These are phyloP conservation scores for Paramisgurnus dabryanus DNA, from an alignment of 2,113 vertebrate species.

Conservation along the genomic window DNA sequence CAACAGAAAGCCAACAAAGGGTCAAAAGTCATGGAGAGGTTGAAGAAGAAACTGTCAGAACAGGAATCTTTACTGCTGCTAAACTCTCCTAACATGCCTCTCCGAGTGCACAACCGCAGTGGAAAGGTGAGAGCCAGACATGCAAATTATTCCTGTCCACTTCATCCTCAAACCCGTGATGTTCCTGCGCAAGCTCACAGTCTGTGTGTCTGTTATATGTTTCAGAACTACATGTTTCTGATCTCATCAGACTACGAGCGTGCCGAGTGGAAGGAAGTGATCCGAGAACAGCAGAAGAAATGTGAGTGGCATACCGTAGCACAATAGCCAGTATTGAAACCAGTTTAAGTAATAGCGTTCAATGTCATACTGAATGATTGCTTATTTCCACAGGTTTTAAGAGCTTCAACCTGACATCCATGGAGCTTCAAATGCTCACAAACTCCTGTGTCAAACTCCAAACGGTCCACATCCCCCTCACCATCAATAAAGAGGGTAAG, in stretches of 20 bases:
- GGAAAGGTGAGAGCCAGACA: constrained; percentile 82
- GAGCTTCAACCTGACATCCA: constrained; percentile 87
- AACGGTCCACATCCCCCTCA: constrained; percentile 94
- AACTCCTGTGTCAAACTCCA: constrained; percentile 97
- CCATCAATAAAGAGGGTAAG: constrained; percentile 92
- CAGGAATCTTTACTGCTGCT: constrained; percentile 93
- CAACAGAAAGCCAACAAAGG: constrained; percentile 91
- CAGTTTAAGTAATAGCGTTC: not conserved
- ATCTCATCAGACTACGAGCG: constrained; percentile 96
- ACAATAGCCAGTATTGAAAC: not conserved
- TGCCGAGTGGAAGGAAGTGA: constrained; percentile 91
- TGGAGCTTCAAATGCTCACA: constrained; percentile 98
- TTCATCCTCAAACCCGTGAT: not conserved
- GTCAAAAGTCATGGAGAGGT: constrained; percentile 89
- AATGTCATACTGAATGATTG: constrained; percentile 16
- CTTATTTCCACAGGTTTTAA: constrained; percentile 81
- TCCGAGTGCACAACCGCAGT: constrained; percentile 87
- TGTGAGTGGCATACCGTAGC: constrained; percentile 75
- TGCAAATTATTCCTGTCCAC: not conserved
- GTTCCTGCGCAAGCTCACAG: constrained; percentile 10
- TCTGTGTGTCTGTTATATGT: constrained; percentile 5
- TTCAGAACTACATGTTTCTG: constrained; percentile 90
- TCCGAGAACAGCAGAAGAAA: constrained; percentile 97
- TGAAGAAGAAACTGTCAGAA: constrained; percentile 94
- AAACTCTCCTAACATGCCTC: constrained; percentile 91